A percentile compares a stretch with the other conserved stretches of the same genome.
Evolutionary conservation across 2,797 vertebrate genomes (phyloP).

Genomic region (Crossoptilon crossoptilon): DNA sequence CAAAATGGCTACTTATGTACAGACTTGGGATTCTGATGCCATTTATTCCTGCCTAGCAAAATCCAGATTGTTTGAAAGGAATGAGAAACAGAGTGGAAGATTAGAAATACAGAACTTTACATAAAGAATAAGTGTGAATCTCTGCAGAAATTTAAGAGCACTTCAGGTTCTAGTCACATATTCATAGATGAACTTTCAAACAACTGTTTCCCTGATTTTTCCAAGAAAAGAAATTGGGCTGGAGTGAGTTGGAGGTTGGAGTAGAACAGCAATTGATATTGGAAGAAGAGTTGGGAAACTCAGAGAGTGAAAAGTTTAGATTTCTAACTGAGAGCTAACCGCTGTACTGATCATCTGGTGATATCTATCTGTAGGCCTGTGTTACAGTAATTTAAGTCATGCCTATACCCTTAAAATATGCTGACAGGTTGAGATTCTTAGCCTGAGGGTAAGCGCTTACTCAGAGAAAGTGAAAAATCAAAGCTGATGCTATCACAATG

Average conservation of each 20-base stretch:
- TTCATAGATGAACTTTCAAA: background rate
- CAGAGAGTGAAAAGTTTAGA: background rate
- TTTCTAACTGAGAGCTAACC: background rate
- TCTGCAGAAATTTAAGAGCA: background rate
- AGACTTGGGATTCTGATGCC: background rate
- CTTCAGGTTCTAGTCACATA: background rate
- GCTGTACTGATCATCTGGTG: background rate
- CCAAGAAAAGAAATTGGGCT: background rate
- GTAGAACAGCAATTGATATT: background rate
- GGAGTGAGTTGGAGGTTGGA: background rate
- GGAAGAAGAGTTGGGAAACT: background rate
- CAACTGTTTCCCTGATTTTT: background rate
- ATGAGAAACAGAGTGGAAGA: background rate
- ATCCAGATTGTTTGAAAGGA: background rate
- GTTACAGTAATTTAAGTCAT: background rate
- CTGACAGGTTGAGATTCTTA: background rate
- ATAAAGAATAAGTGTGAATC: background rate
- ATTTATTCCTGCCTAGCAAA: background rate
- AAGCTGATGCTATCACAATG: background rate
- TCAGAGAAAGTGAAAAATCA: conserved; percentile 7
- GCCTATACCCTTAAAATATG: background rate
- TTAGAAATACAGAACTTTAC: background rate
- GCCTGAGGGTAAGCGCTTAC: background rate
- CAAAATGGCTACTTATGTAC: background rate
- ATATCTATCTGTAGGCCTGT: background rate